phyloP scores from a whole-genome alignment of 2,888 invertebrate genomes.

The Cistogaster globosa region DNA sequence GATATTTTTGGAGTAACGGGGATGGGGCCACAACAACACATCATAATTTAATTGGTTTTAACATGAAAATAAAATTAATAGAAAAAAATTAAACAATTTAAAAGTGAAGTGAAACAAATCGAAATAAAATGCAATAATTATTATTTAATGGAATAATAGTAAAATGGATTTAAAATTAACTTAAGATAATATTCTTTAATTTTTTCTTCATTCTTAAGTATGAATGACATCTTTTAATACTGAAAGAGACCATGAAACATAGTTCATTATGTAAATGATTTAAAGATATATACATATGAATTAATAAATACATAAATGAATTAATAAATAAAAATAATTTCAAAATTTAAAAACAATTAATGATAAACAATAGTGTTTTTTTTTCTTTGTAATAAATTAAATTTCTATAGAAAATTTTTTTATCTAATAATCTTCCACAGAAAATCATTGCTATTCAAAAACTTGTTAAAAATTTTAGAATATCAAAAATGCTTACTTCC shows the following conservation, averaged over 20 bases:
- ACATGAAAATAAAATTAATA: constrained; percentile 72
- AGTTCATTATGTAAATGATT: constrained; percentile 6
- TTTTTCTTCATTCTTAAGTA: not conserved
- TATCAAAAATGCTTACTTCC: not conserved
- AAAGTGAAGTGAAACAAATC: constrained; percentile 56
- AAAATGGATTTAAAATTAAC: not conserved
- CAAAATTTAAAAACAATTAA: constrained; percentile 18
- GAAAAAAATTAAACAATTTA: constrained; percentile 56
- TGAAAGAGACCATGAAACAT: not conserved
- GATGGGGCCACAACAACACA: constrained; percentile 69
- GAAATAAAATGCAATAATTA: constrained; percentile 32
- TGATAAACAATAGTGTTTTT: not conserved
- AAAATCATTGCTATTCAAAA: not conserved
- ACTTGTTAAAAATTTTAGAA: not conserved
- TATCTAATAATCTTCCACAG: not conserved
- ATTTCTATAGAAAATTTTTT: not conserved
- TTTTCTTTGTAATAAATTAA: not conserved
- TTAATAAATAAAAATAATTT: not conserved
- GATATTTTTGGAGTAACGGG: constrained; percentile 55
- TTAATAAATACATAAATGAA: not conserved
- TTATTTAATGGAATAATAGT: constrained; percentile 29
- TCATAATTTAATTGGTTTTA: constrained; percentile 70
- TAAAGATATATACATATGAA: constrained; percentile 10
- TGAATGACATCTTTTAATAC: not conserved
- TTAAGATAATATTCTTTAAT: constrained; percentile 7